Evolutionary conservation across 2,888 invertebrate genomes (phyloP), one percentile per base, ranked within the genome.

Genomic region (Drosophila limbata): DNA sequence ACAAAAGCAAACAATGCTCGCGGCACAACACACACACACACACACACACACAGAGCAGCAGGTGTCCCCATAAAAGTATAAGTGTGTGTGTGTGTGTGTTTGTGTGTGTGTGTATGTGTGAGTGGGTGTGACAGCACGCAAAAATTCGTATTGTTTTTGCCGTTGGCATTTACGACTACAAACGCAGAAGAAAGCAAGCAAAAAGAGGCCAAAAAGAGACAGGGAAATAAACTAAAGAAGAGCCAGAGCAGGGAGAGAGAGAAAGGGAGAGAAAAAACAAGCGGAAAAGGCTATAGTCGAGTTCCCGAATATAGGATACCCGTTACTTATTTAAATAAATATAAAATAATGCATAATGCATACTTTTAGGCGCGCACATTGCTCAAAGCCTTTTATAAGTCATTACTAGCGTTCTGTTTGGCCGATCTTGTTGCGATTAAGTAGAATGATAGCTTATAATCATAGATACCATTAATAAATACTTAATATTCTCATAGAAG

Each of bases 71-170:
- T 50, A 15, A 28, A 47, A 4, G 21, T 40, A 31, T 42, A 50
- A 44, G 47, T 8, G 37, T 53, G 31, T 9, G n/a, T 31, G 17
- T 15, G 40, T 25, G 10, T 47, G 19, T 13, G 11, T 31, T 0
- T 8, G 28, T 8, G 28, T 52, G 44, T 15, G 15, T 35, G 31
- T 25, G 50, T 9, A 13, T 8, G 21, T 21, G 21, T 28, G 40
- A 9, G 59, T 57, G 52, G 31, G 68, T 76, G 68, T 66, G 77
- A 63, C 53, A 51, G 40, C 45, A 68, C 35, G 71, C 51, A 61
- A 63, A 79, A 72, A 56, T 64, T 56, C 60, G 52, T 64, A 72
- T 67, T 67, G 63, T 71, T 77, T 67, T 64, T 45, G 77, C 77
- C 72, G 48, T 42, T 51, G 59, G 70, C 61, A 33, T 40, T 48